Base-by-base conservation (phyloP, 1,140 invertebrate genomes). In the Anthonomus grandis region DNA sequence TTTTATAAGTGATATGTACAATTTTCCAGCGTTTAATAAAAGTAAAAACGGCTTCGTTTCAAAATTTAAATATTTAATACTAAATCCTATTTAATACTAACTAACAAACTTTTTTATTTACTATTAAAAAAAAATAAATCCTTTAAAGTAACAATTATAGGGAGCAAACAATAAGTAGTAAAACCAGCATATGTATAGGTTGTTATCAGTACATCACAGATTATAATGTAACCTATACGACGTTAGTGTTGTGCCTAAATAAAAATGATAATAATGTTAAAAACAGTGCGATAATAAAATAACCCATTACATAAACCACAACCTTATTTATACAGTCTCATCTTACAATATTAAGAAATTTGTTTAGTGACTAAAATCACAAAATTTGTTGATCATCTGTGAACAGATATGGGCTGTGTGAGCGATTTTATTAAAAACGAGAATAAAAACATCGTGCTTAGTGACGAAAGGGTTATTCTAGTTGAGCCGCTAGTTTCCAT, bases 261-360 rank as follows among this genome's bases (percentile, higher is more conserved):
- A n/a, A n/a, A n/a, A n/a, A n/a, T n/a, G n/a, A n/a, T n/a, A n/a
- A n/a, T n/a, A n/a, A n/a, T n/a, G 13, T 19, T 44, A 44, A 22
- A 22, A 46, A 41, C 21, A 23, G 17, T 9, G 9, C 9, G 13
- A 19, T n/a, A 24, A 46, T 4, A 10, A 18, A 4, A 18, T 42
- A 15, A 12, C 15, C 13, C 8, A 36, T 34, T 36, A 50, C 34
- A 50, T 39, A 13, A 39, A 18, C 42, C 56, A 58, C 56, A 58
- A 58, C 56, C 56, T 37, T 44, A 44, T 17, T 48, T 15, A 44
- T 50, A 50, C 56, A 58, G 47, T 58, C 56, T 58, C 56, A 51
- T 46, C 27, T n/a, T 12, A 3, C 24, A 12, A 15, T 31, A 49
- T 44, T 25, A 10, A 21, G 24, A 23, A 56, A 56, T 56, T 56